Percentiles rank a stretch among this genome's conserved stretches.
Evolutionary conservation across 2,113 vertebrate species (phyloP).

Genomic region (Odontesthes bonariensis): DNA sequence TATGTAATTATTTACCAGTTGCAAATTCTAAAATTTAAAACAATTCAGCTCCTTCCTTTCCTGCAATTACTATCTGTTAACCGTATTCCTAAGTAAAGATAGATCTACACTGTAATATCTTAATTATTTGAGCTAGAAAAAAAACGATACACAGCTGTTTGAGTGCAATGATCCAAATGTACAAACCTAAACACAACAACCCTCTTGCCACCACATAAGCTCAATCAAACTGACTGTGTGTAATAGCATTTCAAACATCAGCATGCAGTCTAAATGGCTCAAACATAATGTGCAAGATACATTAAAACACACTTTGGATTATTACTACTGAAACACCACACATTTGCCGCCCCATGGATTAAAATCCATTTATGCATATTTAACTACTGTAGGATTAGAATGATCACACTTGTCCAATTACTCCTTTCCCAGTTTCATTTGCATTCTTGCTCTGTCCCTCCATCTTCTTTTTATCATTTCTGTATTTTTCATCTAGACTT

Average conservation of each 20-base stretch:
- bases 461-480: conserved; percentile 3
- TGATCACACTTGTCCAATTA: conserved; percentile 64
- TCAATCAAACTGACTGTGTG: neutral
- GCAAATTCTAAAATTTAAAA: neutral
- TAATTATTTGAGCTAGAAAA: neutral
- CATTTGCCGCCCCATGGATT: conserved; percentile 56
- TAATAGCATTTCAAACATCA: conserved; percentile 45
- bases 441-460: conserved; percentile 30
- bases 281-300: conserved; percentile 38
- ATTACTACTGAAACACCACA: conserved; percentile 24
- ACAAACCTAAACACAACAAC: conserved; percentile 1
- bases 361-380: conserved; percentile 64
- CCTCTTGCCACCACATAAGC: neutral
- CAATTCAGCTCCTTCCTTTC: neutral
- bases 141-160: neutral
- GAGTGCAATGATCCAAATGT: neutral
- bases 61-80: neutral
- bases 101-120: neutral
- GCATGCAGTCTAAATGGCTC: conserved; percentile 27
- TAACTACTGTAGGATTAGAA: conserved; percentile 63
- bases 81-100: conserved; percentile 20
- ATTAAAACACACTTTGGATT: conserved; percentile 59
- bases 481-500: conserved; percentile 15
- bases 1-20: conserved; percentile 39
- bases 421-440: conserved; percentile 47